These are phyloP conservation scores for Erebia aethiops DNA, from an alignment of 2,888 invertebrate species.

Conservation along the genomic window DNA sequence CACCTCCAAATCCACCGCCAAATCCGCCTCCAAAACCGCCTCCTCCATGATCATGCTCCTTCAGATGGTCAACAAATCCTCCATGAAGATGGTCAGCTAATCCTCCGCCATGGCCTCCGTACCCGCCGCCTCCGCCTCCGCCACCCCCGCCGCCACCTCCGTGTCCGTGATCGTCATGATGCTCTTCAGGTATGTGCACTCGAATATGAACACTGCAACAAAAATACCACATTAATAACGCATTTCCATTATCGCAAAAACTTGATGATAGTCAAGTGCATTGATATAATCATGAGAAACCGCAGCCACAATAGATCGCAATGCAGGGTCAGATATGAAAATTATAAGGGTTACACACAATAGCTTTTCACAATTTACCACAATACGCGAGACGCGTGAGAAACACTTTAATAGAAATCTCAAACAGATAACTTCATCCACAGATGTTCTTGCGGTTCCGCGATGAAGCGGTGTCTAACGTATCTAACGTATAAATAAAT, in stretches of 20 bases:
- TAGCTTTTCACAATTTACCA: slow-evolving; percentile 77
- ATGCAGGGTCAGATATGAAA: slow-evolving; percentile 64
- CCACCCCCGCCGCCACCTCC: slow-evolving; percentile 49
- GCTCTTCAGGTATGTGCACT: slow-evolving; percentile 79
- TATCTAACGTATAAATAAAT: slow-evolving; percentile 28
- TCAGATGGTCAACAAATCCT: slow-evolving; percentile 61
- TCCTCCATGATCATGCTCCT: slow-evolving; percentile 50
- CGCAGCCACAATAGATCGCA: slow-evolving; percentile 54
- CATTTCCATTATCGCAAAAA: slow-evolving; percentile 31
- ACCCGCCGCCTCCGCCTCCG: slow-evolving; percentile 44
- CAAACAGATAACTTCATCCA: slow-evolving; percentile 65
- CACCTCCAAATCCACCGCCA: slow-evolving; percentile 49
- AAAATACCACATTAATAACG: slow-evolving; percentile 39
- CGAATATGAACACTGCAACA: slow-evolving; percentile 82
- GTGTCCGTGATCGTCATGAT: slow-evolving; percentile 60
- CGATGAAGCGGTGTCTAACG: slow-evolving; percentile 27
- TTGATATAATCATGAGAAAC: slow-evolving; percentile 36
- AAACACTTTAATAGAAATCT: slow-evolving; percentile 70
- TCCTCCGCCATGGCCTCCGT: slow-evolving; percentile 51
- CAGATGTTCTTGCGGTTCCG: slow-evolving; percentile 64
- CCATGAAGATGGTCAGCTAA: slow-evolving; percentile 60
- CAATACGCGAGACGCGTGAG: slow-evolving; percentile 71
- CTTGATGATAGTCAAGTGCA: slow-evolving; percentile 31
- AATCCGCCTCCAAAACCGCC: slow-evolving; percentile 49
- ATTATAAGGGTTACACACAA: slow-evolving; percentile 62